Percentiles rank a stretch among this genome's conserved stretches.
Evolutionary conservation across 2,888 invertebrate genomes (phyloP).

Genomic region (Athalia circularis): DNA sequence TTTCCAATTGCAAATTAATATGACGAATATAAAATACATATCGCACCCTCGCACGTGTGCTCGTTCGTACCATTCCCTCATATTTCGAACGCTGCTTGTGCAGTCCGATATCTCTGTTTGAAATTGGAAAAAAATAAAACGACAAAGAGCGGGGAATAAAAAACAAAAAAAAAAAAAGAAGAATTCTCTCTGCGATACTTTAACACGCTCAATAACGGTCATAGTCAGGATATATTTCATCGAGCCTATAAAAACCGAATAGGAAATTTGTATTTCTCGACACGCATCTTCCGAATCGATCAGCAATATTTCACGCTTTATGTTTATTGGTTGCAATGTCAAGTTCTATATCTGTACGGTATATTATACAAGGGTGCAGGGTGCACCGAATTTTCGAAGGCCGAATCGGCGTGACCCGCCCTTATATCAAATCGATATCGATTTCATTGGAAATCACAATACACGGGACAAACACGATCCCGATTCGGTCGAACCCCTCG

Average conservation of each 20-base stretch:
- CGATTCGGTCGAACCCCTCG: neutral
- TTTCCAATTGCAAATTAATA: too few species aligned
- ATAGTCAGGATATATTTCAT: constrained; percentile 40
- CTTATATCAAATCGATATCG: constrained; percentile 25
- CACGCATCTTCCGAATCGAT: constrained; percentile 58
- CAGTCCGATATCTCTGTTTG: too few species aligned
- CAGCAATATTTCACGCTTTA: constrained; percentile 66
- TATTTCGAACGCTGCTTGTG: too few species aligned
- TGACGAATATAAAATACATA: too few species aligned
- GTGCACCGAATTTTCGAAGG: neutral
- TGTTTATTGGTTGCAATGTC: constrained; percentile 61
- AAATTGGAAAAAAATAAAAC: too few species aligned
- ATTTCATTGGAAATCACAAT: constrained; percentile 24
- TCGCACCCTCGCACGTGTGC: too few species aligned
- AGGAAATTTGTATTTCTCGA: constrained; percentile 47
- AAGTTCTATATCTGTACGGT: neutral
- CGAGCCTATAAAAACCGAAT: constrained; percentile 47
- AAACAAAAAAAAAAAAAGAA: too few species aligned
- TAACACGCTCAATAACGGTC: neutral
- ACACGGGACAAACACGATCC: too few species aligned
- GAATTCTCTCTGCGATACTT: constrained; percentile 5
- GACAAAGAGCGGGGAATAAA: too few species aligned
- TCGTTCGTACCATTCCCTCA: too few species aligned
- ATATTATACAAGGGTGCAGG: constrained; percentile 8
- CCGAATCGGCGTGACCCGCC: neutral